phyloP scores from a whole-genome alignment of 1,140 invertebrate genomes.

The Trichonephila inaurata region DNA sequence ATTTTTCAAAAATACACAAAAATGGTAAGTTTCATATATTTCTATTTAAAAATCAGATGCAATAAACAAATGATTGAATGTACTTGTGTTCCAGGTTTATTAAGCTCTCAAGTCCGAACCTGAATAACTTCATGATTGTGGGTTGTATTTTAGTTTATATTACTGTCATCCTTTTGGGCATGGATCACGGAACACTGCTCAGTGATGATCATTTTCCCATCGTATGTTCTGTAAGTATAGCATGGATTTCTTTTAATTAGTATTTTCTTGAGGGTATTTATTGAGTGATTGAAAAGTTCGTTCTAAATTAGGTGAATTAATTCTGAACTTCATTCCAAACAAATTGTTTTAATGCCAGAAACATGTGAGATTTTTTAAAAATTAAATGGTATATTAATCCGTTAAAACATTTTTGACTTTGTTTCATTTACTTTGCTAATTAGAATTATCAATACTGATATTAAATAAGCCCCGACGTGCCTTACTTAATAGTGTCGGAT shows the following conservation, averaged over 20 bases:
- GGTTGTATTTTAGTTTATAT: conserved; percentile 81
- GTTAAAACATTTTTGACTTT: too few relatives aligned
- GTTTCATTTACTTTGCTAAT: too few relatives aligned
- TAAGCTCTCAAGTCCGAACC: conserved; percentile 81
- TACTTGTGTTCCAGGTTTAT: conserved; percentile 80
- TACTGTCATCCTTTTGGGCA: conserved; percentile 85
- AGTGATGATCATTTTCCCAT: conserved; percentile 86
- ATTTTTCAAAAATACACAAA: background rate
- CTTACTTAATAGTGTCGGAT: too few relatives aligned
- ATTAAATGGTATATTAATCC: too few relatives aligned
- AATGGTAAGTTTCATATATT: background rate
- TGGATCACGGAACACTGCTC: conserved; percentile 89
- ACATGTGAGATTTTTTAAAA: too few relatives aligned
- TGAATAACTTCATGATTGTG: conserved; percentile 81
- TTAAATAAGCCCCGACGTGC: too few relatives aligned
- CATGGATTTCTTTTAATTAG: background rate
- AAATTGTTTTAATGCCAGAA: too few relatives aligned
- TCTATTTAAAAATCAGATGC: background rate
- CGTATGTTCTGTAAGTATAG: conserved; percentile 89
- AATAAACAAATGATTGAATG: too few relatives aligned
- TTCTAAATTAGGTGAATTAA: too few relatives aligned
- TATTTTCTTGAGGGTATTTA: background rate
- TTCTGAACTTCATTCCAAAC: too few relatives aligned
- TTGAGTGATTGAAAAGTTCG: background rate
- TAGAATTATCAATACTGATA: too few relatives aligned